Percentiles rank a stretch among this genome's conserved stretches.
Evolutionary conservation across 1,140 invertebrate species (phyloP).

Genomic region (Drosophila sp.): DNA sequence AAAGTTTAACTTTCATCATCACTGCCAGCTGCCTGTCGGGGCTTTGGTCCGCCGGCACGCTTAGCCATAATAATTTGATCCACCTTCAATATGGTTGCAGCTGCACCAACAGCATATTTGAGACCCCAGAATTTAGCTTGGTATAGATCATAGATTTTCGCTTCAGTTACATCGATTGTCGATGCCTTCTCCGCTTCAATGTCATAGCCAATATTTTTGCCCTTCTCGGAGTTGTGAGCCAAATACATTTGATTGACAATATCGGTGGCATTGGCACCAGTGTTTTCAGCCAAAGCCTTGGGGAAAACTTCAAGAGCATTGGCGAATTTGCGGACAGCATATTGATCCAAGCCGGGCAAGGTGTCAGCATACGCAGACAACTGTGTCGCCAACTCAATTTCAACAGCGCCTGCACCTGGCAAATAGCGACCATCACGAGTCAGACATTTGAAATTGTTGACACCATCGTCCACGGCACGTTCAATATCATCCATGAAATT

Average conservation of each 20-base stretch:
- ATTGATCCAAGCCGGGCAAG: conserved; percentile 97
- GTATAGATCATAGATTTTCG: conserved; percentile 93
- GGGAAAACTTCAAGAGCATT: conserved; percentile 95
- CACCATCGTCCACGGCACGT: conserved; percentile 98
- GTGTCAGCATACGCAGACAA: conserved; percentile 95
- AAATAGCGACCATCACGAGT: conserved; percentile 90
- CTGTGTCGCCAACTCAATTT: conserved; percentile 96
- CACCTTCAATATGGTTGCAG: conserved; percentile 97
- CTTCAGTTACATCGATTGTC: conserved; percentile 90
- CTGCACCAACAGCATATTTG: conserved; percentile 97
- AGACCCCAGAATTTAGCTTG: conserved; percentile 96
- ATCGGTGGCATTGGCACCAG: conserved; percentile 94
- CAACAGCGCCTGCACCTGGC: conserved; percentile 96
- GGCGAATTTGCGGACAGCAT: conserved; percentile 97
- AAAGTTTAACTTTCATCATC: conserved; percentile 81
- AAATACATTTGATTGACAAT: conserved; percentile 96
- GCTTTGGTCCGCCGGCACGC: conserved; percentile 96
- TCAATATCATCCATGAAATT: conserved; percentile 99
- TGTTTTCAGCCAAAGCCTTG: conserved; percentile 97
- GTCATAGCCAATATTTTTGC: conserved; percentile 94
- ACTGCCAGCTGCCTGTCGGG: conserved; percentile 84
- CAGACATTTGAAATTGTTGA: conserved; percentile 98
- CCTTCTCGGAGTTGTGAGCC: conserved; percentile 92
- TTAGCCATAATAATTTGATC: conserved; percentile 99
- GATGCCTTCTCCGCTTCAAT: conserved; percentile 91